phyloP scores from a whole-genome alignment of 1,140 invertebrate species.

The Andrena cerasifolii region DNA sequence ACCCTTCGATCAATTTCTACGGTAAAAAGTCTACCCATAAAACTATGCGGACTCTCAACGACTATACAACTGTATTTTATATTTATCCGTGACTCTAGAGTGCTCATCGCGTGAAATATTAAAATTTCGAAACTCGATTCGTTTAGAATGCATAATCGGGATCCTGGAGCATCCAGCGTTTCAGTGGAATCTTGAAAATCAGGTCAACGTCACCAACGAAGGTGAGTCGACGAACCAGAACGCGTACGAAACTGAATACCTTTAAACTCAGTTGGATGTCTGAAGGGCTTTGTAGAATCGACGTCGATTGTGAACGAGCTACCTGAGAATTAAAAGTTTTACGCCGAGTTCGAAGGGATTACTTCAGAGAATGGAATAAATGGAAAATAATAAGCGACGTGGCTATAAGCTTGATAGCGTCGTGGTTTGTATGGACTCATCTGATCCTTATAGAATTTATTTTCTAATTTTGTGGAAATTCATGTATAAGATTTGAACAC shows the following conservation, averaged over 20 bases:
- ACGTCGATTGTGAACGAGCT: background rate
- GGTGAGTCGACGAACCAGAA: background rate
- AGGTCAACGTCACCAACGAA: constrained; percentile 18
- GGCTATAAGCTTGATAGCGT: too few relatives aligned
- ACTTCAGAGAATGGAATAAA: background rate
- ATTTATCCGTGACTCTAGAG: too few relatives aligned
- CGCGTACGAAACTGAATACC: constrained; percentile 17
- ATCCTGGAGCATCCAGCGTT: background rate
- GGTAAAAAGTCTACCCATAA: too few relatives aligned
- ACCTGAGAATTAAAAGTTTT: background rate
- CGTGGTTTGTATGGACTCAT: too few relatives aligned
- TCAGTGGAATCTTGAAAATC: constrained; percentile 15
- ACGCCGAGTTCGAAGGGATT: background rate
- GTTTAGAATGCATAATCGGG: constrained; percentile 8
- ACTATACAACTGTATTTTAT: too few relatives aligned
- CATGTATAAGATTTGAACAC: too few relatives aligned
- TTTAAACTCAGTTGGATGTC: background rate
- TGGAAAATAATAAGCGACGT: background rate
- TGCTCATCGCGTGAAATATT: background rate
- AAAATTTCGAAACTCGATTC: constrained; percentile 12
- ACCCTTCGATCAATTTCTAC: background rate
- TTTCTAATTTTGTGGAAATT: too few relatives aligned
- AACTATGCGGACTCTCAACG: too few relatives aligned
- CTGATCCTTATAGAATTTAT: too few relatives aligned
- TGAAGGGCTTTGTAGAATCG: background rate